Evolutionary conservation across 2,113 vertebrate genomes (phyloP).

Genomic region (Melanotaenia duboulayi): DNA sequence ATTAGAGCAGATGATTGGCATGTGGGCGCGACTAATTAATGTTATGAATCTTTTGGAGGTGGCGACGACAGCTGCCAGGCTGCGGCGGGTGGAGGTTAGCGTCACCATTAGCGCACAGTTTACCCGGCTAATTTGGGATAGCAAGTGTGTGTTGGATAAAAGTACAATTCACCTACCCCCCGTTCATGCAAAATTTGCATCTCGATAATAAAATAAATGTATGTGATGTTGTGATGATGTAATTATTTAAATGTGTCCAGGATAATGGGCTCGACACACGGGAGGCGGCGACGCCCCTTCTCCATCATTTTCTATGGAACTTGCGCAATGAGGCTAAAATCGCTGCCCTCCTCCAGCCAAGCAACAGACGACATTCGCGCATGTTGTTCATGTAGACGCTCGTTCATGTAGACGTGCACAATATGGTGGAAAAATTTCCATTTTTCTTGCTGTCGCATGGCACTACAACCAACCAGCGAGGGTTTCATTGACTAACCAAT

Average conservation of each 20-base stretch:
- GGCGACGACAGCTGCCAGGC: slow-evolving; percentile 29
- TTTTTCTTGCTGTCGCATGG: too few species aligned
- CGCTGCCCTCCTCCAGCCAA: too few species aligned
- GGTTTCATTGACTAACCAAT: too few species aligned
- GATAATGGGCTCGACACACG: too few species aligned
- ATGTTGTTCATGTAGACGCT: too few species aligned
- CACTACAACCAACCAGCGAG: too few species aligned
- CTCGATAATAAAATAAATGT: background rate
- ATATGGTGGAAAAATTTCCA: too few species aligned
- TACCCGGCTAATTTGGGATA: slow-evolving; percentile 26
- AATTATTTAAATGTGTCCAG: background rate
- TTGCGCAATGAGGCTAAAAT: too few species aligned
- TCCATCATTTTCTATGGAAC: too few species aligned
- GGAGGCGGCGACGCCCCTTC: too few species aligned
- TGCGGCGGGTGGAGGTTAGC: slow-evolving; percentile 22
- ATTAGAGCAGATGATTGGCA: slow-evolving; percentile 60
- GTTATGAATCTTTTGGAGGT: slow-evolving; percentile 26
- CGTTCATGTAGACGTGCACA: too few species aligned
- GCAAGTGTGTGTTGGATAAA: background rate
- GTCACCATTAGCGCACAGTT: slow-evolving; percentile 39
- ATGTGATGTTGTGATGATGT: background rate
- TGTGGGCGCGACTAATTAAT: slow-evolving; percentile 56
- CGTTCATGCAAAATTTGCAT: slow-evolving; percentile 10
- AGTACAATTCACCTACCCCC: background rate
- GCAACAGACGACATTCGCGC: too few species aligned